Conservation (phyloP, 2,113 vertebrate species). For the Callipepla squamata region DNA sequence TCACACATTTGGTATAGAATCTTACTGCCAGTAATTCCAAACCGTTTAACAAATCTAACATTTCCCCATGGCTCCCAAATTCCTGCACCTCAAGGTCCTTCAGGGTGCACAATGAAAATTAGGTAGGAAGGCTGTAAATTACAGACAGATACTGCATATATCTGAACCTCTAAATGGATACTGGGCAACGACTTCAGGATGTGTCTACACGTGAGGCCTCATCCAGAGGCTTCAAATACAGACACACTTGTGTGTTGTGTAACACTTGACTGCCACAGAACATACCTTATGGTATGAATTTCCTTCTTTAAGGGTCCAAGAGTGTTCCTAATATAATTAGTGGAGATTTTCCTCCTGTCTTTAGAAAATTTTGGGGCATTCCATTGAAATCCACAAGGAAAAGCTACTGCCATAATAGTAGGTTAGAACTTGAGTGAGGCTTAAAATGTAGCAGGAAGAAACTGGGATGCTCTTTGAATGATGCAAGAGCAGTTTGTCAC, state of each 20-base stretch:
- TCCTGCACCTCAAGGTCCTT: background rate
- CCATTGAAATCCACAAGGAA: background rate
- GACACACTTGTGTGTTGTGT: background rate
- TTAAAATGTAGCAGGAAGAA: background rate
- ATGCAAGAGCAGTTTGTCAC: background rate
- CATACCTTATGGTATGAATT: background rate
- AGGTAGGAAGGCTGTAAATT: background rate
- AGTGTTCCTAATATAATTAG: background rate
- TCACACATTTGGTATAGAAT: background rate
- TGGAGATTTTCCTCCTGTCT: background rate
- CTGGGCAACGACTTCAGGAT: background rate
- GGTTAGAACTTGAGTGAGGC: background rate
- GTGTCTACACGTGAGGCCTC: background rate
- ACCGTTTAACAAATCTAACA: background rate
- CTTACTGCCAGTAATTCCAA: background rate
- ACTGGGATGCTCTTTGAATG: background rate
- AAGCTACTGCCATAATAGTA: background rate
- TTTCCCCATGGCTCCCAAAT: background rate
- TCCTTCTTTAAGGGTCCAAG: background rate
- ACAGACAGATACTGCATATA: background rate
- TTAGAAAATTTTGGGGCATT: background rate
- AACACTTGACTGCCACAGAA: background rate
- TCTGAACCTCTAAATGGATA: background rate
- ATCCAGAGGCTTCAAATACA: background rate
- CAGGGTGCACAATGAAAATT: background rate